Evolutionary conservation across 2,888 invertebrate genomes (phyloP).

Genomic region (Chrysotoxum bicinctum): DNA sequence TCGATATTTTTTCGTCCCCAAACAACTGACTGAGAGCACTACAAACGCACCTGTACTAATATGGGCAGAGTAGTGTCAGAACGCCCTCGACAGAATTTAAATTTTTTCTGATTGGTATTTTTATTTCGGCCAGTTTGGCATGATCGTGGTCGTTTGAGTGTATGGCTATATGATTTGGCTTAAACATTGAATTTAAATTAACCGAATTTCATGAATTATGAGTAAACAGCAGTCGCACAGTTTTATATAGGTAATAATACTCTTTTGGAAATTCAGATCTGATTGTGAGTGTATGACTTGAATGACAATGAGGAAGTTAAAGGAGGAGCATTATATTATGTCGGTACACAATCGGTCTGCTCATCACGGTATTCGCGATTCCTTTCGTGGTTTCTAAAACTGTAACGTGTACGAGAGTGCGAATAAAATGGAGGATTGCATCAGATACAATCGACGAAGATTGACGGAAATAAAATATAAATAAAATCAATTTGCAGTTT

Average conservation of each 20-base stretch:
- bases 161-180: slow-evolving; percentile 7
- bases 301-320: slow-evolving; percentile 57
- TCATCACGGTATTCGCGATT: slow-evolving; percentile 44
- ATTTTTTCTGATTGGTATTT: slow-evolving; percentile 45
- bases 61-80: slow-evolving; percentile 47
- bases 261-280: slow-evolving; percentile 72
- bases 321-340: slow-evolving; percentile 33
- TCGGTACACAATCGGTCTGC: slow-evolving; percentile 46
- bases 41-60: slow-evolving; percentile 66
- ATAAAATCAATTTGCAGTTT: slow-evolving; percentile 37
- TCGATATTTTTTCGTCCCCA: slow-evolving; percentile 29
- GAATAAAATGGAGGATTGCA: slow-evolving; percentile 55
- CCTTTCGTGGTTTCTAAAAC: slow-evolving; percentile 61
- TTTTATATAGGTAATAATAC: slow-evolving; percentile 63
- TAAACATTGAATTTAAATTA: slow-evolving; percentile 61
- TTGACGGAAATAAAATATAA: slow-evolving; percentile 15
- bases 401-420: slow-evolving; percentile 60
- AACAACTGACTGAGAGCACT: slow-evolving; percentile 40
- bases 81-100: slow-evolving; percentile 65
- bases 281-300: slow-evolving; percentile 58
- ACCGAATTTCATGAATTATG: slow-evolving; percentile 70
- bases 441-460: slow-evolving; percentile 41
- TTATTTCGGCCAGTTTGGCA: slow-evolving; percentile 29
- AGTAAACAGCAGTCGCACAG: slow-evolving; percentile 53
- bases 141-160: slow-evolving; percentile 6